These are phyloP conservation scores for Dysidea cf. avara DNA, from an alignment of 37 sponge, comb jelly and placozoan genomes.

Conservation along the genomic window DNA sequence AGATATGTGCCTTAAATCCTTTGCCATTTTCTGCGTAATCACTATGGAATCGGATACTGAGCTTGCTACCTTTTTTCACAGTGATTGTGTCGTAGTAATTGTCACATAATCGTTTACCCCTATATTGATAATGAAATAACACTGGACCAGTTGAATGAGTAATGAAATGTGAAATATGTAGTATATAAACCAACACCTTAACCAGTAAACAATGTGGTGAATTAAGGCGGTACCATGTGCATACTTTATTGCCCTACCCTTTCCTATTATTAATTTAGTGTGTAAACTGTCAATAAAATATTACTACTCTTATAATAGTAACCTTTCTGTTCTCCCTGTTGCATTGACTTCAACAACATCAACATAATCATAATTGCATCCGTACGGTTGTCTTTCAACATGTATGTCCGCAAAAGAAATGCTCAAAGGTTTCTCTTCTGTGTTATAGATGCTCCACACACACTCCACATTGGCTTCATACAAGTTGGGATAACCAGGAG, in stretches of 20 bases:
- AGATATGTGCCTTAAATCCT: constrained; percentile 30
- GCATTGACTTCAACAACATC: constrained; percentile 3
- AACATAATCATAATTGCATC: constrained; percentile 28
- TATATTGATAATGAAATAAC: too few species aligned
- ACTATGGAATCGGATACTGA: constrained; percentile 29
- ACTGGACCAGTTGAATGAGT: too few species aligned
- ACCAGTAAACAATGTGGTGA: too few species aligned
- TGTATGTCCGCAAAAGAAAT: constrained; percentile 24
- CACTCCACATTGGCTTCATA: constrained; percentile 26
- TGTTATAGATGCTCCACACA: constrained; percentile 32
- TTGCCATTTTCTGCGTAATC: constrained; percentile 11
- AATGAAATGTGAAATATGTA: too few species aligned
- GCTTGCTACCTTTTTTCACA: neutral
- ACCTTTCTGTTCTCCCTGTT: constrained; percentile 6
- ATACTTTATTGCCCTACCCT: too few species aligned
- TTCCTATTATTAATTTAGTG: too few species aligned
- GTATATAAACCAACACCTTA: too few species aligned
- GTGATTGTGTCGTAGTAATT: neutral
- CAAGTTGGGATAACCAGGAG: constrained; percentile 26
- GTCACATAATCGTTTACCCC: too few species aligned
- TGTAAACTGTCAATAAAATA: too few species aligned
- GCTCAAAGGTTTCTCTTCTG: neutral
- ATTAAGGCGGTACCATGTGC: too few species aligned
- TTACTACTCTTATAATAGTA: too few species aligned
- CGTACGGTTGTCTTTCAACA: constrained; percentile 3